Percentiles rank a stretch among this genome's conserved stretches.
phyloP scores from a whole-genome alignment of 2,888 invertebrate species.

The Pristionchus exspectatus region DNA sequence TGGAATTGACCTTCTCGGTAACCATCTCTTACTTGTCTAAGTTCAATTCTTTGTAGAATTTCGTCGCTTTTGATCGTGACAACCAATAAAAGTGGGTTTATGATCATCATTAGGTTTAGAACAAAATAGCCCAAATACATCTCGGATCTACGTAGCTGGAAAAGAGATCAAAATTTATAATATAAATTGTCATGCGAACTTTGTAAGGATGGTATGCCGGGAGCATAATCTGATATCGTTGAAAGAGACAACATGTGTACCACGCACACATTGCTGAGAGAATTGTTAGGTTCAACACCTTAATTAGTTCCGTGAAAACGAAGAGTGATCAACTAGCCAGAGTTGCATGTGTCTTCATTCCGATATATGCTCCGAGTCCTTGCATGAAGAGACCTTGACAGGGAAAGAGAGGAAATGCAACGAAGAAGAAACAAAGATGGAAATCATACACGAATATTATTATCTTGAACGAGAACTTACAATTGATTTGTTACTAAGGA shows the following conservation, averaged over 20 bases:
- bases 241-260: slow-evolving; percentile 5
- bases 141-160: neutral
- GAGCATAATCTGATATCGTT: neutral
- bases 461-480: neutral
- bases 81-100: neutral
- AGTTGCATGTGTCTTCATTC: neutral
- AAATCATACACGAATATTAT: neutral
- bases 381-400: neutral
- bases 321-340: neutral
- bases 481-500: too few relatives aligned
- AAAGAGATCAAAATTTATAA: too few relatives aligned
- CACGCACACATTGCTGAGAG: neutral
- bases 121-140: neutral
- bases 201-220: neutral
- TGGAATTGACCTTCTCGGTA: too few relatives aligned
- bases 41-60: neutral
- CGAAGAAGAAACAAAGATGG: slow-evolving; percentile 20
- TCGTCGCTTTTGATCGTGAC: neutral
- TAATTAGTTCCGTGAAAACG: neutral
- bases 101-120: neutral
- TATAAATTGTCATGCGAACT: neutral
- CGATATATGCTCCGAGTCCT: neutral
- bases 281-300: neutral
- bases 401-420: slow-evolving; percentile 22
- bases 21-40: neutral